Percentiles rank a stretch among this genome's conserved stretches.
Evolutionary conservation across 2,888 invertebrate species (phyloP).

Genomic region (Octonoba sinensis): DNA sequence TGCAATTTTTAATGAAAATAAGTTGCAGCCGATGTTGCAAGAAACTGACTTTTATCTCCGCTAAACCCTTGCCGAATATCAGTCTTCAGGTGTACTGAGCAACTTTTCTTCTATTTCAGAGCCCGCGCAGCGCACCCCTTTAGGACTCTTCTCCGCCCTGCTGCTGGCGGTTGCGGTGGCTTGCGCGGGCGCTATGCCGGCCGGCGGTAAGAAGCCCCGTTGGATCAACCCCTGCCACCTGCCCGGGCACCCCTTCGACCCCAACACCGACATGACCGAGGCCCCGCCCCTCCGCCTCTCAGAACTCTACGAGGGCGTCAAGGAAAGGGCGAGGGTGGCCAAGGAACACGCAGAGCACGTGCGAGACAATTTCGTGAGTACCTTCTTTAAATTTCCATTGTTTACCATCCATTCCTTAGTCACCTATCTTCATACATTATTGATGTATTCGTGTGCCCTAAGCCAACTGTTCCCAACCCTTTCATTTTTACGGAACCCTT

Average conservation of each 20-base stretch:
- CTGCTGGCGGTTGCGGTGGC: neutral
- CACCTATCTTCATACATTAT: too few species aligned
- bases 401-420: neutral
- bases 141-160: conserved; percentile 1
- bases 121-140: conserved; percentile 5
- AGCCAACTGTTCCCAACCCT: too few species aligned
- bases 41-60: neutral
- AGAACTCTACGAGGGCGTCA: conserved; percentile 31
- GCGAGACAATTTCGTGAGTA: conserved; percentile 59
- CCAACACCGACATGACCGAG: conserved; percentile 49
- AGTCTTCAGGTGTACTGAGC: conserved; percentile 9
- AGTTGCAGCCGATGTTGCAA: neutral
- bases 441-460: too few species aligned
- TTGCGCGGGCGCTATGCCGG: conserved; percentile 10
- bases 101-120: conserved; percentile 13
- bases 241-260: conserved; percentile 61
- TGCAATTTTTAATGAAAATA: neutral
- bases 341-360: conserved; percentile 50
- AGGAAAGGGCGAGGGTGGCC: conserved; percentile 34
- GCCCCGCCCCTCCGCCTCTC: conserved; percentile 38
- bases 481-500: too few species aligned
- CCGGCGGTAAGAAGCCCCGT: conserved; percentile 29
- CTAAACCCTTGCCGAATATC: conserved; percentile 41
- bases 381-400: neutral
- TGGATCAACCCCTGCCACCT: conserved; percentile 65